Evolutionary conservation across 1,140 invertebrate genomes (phyloP).

Genomic region (Cherax destructor): DNA sequence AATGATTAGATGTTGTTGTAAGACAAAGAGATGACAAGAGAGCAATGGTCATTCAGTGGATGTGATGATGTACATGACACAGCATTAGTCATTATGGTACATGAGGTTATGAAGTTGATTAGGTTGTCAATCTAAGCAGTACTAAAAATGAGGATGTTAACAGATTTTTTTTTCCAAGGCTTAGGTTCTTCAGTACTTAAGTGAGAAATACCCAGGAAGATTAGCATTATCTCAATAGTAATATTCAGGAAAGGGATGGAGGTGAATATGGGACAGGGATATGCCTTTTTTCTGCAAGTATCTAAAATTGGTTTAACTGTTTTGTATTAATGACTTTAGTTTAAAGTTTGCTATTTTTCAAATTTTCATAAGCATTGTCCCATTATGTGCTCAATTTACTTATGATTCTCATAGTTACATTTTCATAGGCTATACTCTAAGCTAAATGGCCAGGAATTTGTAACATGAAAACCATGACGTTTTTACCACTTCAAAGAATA

Average conservation of each 20-base stretch:
- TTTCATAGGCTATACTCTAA: slow-evolving; percentile 33
- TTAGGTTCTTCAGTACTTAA: slow-evolving; percentile 32
- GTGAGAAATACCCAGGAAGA: not conserved
- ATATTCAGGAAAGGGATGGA: not conserved
- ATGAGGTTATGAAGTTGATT: slow-evolving; percentile 13
- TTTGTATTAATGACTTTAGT: not conserved
- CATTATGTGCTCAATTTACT: slow-evolving; percentile 53
- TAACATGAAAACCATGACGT: slow-evolving; percentile 17
- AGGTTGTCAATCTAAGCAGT: slow-evolving; percentile 42
- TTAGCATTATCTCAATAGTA: not conserved
- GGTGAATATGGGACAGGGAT: not conserved
- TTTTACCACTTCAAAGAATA: slow-evolving; percentile 17
- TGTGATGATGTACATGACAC: slow-evolving; percentile 24
- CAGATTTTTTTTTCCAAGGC: not conserved
- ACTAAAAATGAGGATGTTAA: not conserved
- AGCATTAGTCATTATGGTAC: slow-evolving; percentile 33
- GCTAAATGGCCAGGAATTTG: slow-evolving; percentile 36
- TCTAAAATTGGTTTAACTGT: too few species aligned
- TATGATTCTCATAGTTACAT: slow-evolving; percentile 55
- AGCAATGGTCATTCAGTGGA: slow-evolving; percentile 16
- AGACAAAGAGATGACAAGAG: not conserved
- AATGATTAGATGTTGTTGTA: not conserved
- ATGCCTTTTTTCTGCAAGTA: not conserved
- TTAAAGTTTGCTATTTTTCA: not conserved
- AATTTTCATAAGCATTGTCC: too few species aligned